Evolutionary conservation across 2,888 invertebrate genomes (phyloP), one percentile per base, ranked within the genome.

Genomic region (Drosophila parthenogenetica): DNA sequence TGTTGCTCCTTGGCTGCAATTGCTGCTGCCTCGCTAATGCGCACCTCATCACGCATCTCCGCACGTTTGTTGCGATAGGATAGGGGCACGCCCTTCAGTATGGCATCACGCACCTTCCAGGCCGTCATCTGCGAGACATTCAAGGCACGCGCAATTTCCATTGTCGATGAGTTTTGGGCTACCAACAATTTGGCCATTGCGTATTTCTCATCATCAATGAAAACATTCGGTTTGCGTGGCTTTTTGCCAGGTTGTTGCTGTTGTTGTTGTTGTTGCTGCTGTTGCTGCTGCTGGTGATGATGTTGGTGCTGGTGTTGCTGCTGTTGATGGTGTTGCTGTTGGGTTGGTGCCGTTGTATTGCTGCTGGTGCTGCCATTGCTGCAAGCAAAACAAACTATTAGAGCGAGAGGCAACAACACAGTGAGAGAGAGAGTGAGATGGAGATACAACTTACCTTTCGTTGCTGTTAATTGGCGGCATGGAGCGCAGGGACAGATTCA

Each of bases 91-190:
- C 92, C 92, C 80, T 92, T 92, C 10, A 92, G 78, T 65, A 92
- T 92, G 70, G 92, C 91, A 79, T 92, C 92, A 16, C 92, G 89
- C 58, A 92, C 79, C 76, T 92, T 92, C 92, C 92, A 92, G 40
- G 92, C 92, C 22, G 92, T 92, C 92, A 92, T 92, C 73, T 92
- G 92, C 4, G 92, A 92, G 17, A 92, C 92, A 69, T 92, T 92
- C 16, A 92, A 61, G 2, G 90, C 90, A n/a, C 91, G 83, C 0
- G 92, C 92, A 22, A 92, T 91, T 74, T 92, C 92, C 91, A 92
- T 91, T 29, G 92, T 92, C 37, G 92, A 91, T 16, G 91, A 81
- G 67, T 91, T 91, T 70, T 92, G 91, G 3, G 90, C 90, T 54
- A 92, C 92, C 54, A 92, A 65, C 71, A 90, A 69, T 71, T 92